These are phyloP conservation scores for Xiphorhynchus elegans DNA, from an alignment of 2,113 vertebrate genomes.

Conservation along the genomic window DNA sequence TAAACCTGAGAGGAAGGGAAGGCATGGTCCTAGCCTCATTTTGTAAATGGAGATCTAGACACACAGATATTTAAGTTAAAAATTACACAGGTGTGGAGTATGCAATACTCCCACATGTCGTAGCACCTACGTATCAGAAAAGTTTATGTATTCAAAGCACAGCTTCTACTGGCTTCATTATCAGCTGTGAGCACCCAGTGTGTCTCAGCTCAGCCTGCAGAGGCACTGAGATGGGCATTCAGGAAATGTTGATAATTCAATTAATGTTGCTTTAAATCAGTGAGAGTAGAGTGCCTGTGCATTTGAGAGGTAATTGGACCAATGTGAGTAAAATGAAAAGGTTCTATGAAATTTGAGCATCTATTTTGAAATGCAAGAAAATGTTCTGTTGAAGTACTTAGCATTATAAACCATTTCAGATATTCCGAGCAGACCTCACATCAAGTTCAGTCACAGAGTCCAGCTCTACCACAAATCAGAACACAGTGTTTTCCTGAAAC, in stretches of 20 bases:
- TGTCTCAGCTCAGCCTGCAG: background rate
- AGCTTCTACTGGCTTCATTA: background rate
- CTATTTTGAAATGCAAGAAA: background rate
- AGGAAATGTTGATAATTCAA: background rate
- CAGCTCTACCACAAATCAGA: background rate
- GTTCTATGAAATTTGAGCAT: background rate
- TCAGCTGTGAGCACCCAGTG: background rate
- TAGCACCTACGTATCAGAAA: rapidly evolving
- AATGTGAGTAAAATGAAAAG: background rate
- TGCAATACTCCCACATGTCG: background rate
- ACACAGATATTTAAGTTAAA: background rate
- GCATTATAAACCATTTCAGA: background rate
- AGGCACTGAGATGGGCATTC: background rate
- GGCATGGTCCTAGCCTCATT: background rate
- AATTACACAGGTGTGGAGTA: background rate
- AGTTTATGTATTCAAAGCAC: background rate
- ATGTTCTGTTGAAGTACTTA: background rate
- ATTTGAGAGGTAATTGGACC: background rate
- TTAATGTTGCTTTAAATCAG: background rate
- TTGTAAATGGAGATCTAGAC: background rate
- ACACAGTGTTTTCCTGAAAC: background rate
- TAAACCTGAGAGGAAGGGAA: background rate
- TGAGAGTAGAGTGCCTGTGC: background rate
- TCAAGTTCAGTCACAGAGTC: background rate
- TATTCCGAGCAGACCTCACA: background rate